Evolutionary conservation across 2,797 vertebrate species (phyloP), one percentile per base, ranked within the genome.

Genomic region (Chloroceryle amazona): DNA sequence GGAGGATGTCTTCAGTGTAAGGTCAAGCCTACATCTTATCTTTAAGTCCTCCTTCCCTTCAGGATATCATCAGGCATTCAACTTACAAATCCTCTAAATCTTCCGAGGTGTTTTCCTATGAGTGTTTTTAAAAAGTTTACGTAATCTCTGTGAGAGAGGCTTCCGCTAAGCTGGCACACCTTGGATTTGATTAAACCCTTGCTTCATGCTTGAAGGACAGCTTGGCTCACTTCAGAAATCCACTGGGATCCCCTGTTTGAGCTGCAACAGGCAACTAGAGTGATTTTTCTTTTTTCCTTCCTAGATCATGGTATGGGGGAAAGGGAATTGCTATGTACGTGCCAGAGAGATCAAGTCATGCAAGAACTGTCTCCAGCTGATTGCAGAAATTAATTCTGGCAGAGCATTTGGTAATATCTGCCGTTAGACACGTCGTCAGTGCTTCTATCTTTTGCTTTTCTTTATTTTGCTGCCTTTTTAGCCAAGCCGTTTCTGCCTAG

Each of bases 1-100:
- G 17, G 29, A 80, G 26, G 67, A 74, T 71, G 55, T 63, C 25
- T 94, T 90, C 2, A 0, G 7, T 68, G 39, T 73, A 82, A 96
- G 88, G 86, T 96, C 71, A 95, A 87, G 55, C 78, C 71, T 25
- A 46, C 60, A 67, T 96, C 71, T 92, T 95, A 87, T 58, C 82
- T 93, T 33, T 93, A 87, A 97, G 83, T 87, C 88, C 52, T 88
- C 74, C 61, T 89, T 96, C 74, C 96, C 91, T 97, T 89, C 83
- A 82, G 96, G 90, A 57, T 90, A 92, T 95, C 91, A 89, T 86
- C 95, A 87, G 68, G 33, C 86, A 93, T 94, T 96, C 93, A 85
- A 13, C 3, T 90, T 94, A 93, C 86, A 97, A 97, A 96, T 97
- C 95, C 91, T 82, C 55, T 95, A 93, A 96, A 87, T 96, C 96